These are phyloP conservation scores for Kryptolebias ocellatus DNA, from an alignment of 2,797 vertebrate genomes.

Conservation along the genomic window DNA sequence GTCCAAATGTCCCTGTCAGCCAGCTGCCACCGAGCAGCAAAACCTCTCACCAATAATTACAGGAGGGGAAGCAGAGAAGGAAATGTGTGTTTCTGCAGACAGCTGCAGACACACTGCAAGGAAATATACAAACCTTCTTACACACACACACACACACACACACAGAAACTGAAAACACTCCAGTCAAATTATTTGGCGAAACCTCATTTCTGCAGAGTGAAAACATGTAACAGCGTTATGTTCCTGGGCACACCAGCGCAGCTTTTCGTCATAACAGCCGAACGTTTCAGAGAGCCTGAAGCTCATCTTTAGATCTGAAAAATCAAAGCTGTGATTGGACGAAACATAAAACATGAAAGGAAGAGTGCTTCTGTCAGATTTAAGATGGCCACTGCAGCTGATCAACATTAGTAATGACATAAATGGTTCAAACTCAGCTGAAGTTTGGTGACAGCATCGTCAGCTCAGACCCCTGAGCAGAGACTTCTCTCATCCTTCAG, in stretches of 20 bases:
- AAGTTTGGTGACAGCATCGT: too few species aligned
- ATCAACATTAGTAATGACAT: too few species aligned
- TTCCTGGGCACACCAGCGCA: background rate
- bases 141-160: background rate
- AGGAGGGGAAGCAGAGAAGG: slow-evolving; percentile 20
- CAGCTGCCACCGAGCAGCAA: slow-evolving; percentile 46
- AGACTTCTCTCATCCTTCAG: too few species aligned
- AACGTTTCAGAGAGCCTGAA: background rate
- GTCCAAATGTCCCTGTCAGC: slow-evolving; percentile 47
- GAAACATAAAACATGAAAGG: too few species aligned
- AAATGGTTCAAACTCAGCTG: too few species aligned
- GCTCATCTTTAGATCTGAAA: too few species aligned
- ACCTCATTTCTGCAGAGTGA: background rate
- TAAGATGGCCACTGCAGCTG: too few species aligned
- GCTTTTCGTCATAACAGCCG: background rate
- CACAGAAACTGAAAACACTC: background rate
- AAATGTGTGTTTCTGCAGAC: slow-evolving; percentile 13
- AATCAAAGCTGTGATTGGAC: background rate
- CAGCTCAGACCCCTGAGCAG: too few species aligned
- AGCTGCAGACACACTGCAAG: slow-evolving; percentile 11
- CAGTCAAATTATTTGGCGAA: background rate
- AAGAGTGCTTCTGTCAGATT: too few species aligned
- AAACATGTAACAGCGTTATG: background rate
- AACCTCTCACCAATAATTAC: slow-evolving; percentile 52
- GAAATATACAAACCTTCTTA: slow-evolving; percentile 4